Evolutionary conservation across 2,888 invertebrate genomes (phyloP).

Genomic region (Andricus curvator): DNA sequence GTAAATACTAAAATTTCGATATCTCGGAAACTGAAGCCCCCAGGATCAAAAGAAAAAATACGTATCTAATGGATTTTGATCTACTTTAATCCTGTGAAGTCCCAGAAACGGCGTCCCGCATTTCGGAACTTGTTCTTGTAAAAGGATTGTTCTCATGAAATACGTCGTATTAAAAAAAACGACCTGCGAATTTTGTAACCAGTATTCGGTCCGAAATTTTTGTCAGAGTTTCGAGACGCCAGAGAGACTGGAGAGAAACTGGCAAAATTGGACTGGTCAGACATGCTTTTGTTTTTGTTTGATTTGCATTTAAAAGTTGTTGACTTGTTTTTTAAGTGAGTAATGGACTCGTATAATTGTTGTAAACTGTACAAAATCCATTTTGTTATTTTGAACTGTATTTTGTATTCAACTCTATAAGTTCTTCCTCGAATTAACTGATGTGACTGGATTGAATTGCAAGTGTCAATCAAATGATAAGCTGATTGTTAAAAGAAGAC

Average conservation of each 20-base stretch:
- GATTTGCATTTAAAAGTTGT: conserved; percentile 50
- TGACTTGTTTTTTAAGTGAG: neutral
- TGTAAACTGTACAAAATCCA: neutral
- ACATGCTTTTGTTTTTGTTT: conserved; percentile 27
- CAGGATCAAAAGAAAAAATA: no score
- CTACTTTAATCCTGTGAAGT: no score
- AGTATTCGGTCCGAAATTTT: neutral
- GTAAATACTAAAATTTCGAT: no score
- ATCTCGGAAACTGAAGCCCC: no score
- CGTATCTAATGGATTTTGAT: no score
- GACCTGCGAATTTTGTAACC: neutral
- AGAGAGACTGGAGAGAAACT: conserved; percentile 42
- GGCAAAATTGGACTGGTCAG: conserved; percentile 30
- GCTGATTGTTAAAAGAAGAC: neutral
- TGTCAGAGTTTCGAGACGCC: conserved; percentile 23
- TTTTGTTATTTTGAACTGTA: neutral
- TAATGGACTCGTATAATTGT: neutral
- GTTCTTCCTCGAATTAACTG: conserved; percentile 12
- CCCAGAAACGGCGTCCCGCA: no score
- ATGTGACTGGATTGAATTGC: neutral
- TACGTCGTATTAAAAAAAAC: no score
- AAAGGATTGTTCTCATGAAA: no score
- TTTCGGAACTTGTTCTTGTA: no score
- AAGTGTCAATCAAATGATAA: neutral
- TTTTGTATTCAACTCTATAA: conserved; percentile 4